A percentile compares a stretch with the other conserved stretches of the same genome.
These are phyloP conservation scores for Teleogryllus oceanicus DNA, from an alignment of 2,888 invertebrate species.

Conservation along the genomic window DNA sequence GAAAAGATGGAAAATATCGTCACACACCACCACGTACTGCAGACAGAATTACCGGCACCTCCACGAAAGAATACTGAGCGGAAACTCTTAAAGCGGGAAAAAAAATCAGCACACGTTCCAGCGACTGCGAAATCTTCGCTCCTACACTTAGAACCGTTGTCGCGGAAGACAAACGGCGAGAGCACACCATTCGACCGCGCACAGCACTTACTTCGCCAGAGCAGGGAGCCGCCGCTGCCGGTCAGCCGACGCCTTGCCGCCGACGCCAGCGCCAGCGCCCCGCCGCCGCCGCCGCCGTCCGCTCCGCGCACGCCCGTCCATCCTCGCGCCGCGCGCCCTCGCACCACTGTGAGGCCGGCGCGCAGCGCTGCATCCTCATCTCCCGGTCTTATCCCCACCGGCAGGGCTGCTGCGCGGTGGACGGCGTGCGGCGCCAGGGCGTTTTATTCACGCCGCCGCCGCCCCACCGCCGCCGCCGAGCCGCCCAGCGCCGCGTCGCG, in stretches of 20 bases:
- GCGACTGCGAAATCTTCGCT: too few species aligned
- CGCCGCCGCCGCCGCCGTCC: background rate
- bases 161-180: too few species aligned
- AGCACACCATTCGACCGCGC: background rate
- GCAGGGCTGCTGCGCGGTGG: too few species aligned
- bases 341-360: conserved; percentile 1
- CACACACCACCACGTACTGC: too few species aligned
- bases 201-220: background rate
- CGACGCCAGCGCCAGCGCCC: background rate
- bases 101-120: too few species aligned
- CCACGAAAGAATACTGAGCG: too few species aligned
- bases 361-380: background rate
- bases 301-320: background rate
- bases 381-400: conserved; percentile 18
- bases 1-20: too few species aligned
- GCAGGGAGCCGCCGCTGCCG: background rate
- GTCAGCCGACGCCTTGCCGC: background rate
- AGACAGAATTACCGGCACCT: too few species aligned
- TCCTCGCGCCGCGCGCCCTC: background rate
- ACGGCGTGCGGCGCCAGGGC: too few species aligned
- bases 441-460: too few species aligned
- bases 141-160: too few species aligned
- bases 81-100: too few species aligned
- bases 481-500: background rate
- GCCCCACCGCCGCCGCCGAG: background rate